Conservation (phyloP, 2,797 vertebrate genomes). For the Falco concolor region DNA sequence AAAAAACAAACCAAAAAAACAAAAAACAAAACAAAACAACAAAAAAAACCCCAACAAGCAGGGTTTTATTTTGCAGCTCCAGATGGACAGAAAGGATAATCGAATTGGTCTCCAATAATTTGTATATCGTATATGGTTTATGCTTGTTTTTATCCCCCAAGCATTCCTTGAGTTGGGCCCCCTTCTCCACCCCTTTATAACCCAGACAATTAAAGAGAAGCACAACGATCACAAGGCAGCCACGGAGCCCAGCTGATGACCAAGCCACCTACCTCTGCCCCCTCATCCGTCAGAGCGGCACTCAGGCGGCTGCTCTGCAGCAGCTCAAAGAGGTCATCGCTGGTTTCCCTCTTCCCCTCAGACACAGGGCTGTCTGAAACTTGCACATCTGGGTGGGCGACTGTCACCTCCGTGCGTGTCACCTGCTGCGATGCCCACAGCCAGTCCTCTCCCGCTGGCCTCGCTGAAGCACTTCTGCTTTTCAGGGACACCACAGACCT, state of each 20-base stretch:
- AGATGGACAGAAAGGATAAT: background rate
- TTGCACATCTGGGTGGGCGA: background rate
- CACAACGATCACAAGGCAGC: accelerated
- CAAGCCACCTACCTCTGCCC: slow-evolving; percentile 59
- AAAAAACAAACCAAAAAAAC: too few relatives aligned
- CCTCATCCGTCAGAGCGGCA: background rate
- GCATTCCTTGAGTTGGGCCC: background rate
- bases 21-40: too few relatives aligned
- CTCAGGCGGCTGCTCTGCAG: slow-evolving; percentile 40
- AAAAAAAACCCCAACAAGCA: background rate
- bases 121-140: background rate
- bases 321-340: slow-evolving; percentile 29
- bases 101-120: background rate
- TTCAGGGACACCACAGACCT: slow-evolving; percentile 42
- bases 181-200: background rate
- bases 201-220: background rate
- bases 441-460: slow-evolving; percentile 45
- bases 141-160: background rate
- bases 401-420: background rate
- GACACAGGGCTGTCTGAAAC: background rate
- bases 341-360: background rate
- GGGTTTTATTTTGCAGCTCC: background rate
- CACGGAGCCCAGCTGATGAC: accelerated
- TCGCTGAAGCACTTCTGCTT: slow-evolving; percentile 35
- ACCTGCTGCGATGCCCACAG: slow-evolving; percentile 46